Conservation (phyloP, 1,140 invertebrate genomes). For the Drosophila novamexicana region DNA sequence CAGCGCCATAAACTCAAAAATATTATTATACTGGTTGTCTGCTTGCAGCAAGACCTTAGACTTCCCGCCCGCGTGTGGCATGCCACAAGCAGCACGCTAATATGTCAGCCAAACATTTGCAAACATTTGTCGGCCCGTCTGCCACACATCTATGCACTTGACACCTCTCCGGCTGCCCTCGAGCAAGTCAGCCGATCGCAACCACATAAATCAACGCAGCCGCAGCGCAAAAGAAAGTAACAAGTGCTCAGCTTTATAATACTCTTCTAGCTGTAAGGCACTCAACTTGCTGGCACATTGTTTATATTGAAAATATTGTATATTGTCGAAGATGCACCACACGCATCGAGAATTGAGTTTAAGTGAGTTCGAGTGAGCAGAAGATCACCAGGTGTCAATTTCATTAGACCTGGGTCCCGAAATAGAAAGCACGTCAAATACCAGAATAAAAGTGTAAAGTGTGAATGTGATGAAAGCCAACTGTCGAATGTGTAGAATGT, state of each 20-base stretch:
- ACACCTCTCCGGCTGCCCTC: conserved; percentile 26
- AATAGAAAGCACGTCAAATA: conserved; percentile 23
- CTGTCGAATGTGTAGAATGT: not conserved
- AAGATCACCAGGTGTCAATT: conserved; percentile 45
- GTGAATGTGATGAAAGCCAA: conserved; percentile 26
- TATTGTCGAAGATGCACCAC: not conserved
- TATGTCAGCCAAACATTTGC: conserved; percentile 44
- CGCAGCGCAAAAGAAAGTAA: conserved; percentile 31
- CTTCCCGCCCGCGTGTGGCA: not conserved
- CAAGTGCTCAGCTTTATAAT: conserved; percentile 10
- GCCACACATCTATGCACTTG: conserved; percentile 47
- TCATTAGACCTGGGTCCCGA: conserved; percentile 9
- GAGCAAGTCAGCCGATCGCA: not conserved
- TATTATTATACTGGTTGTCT: conserved; percentile 57
- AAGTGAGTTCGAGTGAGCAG: conserved; percentile 11
- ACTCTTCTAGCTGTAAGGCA: not conserved
- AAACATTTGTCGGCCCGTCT: conserved; percentile 11
- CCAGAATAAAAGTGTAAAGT: conserved; percentile 6
- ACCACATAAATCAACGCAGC: conserved; percentile 12
- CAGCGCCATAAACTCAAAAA: conserved; percentile 35
- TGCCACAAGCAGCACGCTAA: conserved; percentile 33
- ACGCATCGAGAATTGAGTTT: not conserved
- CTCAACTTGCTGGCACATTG: conserved; percentile 6
- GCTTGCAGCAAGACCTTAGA: conserved; percentile 10
- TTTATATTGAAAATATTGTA: no score